phyloP scores from a whole-genome alignment of 2,888 invertebrate genomes.

The Electrophaes corylata region DNA sequence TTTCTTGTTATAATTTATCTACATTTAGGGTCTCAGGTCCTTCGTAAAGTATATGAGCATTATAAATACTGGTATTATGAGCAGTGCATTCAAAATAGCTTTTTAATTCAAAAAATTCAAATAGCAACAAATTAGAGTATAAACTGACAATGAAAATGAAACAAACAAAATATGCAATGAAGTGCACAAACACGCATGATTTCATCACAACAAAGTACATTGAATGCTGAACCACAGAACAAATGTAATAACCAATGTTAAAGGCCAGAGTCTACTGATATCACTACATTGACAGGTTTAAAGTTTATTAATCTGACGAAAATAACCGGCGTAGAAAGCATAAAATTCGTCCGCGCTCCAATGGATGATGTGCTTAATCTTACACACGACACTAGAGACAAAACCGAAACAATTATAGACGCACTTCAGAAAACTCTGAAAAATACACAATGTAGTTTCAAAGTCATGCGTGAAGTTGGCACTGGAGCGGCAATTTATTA shows the following conservation, averaged over 20 bases:
- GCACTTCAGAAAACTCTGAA: conserved; percentile 39
- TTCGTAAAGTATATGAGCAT: no score
- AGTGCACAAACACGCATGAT: conserved; percentile 9
- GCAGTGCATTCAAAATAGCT: conserved; percentile 1
- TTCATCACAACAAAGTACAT: conserved; percentile 7
- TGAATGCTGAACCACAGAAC: not conserved
- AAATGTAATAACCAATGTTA: not conserved
- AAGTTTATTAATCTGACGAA: no score
- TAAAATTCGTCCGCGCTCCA: not conserved
- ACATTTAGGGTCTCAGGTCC: not conserved
- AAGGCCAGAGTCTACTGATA: not conserved
- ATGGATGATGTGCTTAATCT: conserved; percentile 13
- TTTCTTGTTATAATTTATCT: not conserved
- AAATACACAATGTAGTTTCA: conserved; percentile 31
- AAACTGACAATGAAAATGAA: conserved; percentile 13
- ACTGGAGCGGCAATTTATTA: conserved; percentile 30
- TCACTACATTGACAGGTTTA: not conserved
- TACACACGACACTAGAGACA: conserved; percentile 55
- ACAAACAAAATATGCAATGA: conserved; percentile 5
- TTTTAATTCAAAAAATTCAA: not conserved
- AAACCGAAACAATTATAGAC: conserved; percentile 50
- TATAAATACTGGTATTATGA: not conserved
- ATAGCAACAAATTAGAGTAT: conserved; percentile 3
- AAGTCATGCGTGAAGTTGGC: conserved; percentile 33
- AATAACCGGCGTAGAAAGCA: not conserved